Percentiles rank a stretch among this genome's conserved stretches.
Evolutionary conservation across 1,140 invertebrate genomes (phyloP).

Genomic region (Zaprionus africanus): DNA sequence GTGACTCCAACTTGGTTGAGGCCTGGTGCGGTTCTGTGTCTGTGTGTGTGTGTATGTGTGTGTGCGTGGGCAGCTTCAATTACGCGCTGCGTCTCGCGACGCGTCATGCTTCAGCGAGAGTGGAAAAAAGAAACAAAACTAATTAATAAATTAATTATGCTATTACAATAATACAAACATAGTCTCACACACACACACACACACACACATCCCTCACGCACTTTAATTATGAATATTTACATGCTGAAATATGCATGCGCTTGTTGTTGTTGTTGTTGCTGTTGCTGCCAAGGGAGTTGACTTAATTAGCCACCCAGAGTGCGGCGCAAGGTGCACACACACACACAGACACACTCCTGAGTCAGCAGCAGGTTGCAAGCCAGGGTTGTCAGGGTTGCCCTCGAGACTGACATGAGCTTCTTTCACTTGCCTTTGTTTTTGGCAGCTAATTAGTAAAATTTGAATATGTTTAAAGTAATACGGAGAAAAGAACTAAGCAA

Average conservation of each 20-base stretch:
- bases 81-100: conserved; percentile 52
- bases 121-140: conserved; percentile 58
- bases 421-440: conserved; percentile 45
- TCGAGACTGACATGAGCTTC: conserved; percentile 53
- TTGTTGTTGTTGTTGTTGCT: conserved; percentile 32
- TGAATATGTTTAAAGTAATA: conserved; percentile 64
- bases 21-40: background rate
- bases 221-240: conserved; percentile 83
- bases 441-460: conserved; percentile 78
- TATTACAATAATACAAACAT: conserved; percentile 75
- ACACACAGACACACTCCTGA: background rate
- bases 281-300: conserved; percentile 69
- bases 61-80: conserved; percentile 77
- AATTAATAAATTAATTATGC: conserved; percentile 83
- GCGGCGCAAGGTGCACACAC: conserved; percentile 20
- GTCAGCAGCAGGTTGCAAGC: conserved; percentile 25
- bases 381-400: background rate
- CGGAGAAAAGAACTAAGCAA: background rate
- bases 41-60: background rate
- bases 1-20: background rate
- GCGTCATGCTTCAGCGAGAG: conserved; percentile 55
- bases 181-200: conserved; percentile 25
- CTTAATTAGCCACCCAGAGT: conserved; percentile 76
- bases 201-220: conserved; percentile 59
- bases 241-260: conserved; percentile 78